These are phyloP conservation scores for Leptobrachium leishanense DNA, from an alignment of 2,113 vertebrate species.

Conservation along the genomic window DNA sequence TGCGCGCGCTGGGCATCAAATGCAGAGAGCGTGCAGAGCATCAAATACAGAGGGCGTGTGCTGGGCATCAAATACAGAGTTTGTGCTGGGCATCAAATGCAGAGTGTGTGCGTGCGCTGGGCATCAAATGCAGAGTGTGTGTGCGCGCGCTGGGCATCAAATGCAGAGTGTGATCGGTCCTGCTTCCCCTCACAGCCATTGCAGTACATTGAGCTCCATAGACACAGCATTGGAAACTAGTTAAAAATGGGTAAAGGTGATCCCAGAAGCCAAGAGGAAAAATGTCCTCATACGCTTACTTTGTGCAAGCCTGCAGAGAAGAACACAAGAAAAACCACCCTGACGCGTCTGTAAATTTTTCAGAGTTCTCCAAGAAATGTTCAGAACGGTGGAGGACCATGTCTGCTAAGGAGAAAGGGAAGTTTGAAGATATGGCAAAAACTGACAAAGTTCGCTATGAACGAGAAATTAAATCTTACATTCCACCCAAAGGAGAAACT, in stretches of 20 bases:
- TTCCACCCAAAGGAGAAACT: conserved; percentile 88
- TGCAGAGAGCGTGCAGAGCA: too few relatives aligned
- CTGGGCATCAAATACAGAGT: conserved; percentile 63
- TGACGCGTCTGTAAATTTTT: conserved; percentile 86
- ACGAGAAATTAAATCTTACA: conserved; percentile 71
- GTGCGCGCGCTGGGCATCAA: too few relatives aligned
- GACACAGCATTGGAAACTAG: conserved; percentile 67
- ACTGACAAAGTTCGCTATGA: conserved; percentile 81
- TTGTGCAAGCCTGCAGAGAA: conserved; percentile 70
- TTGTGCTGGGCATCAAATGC: conserved; percentile 74
- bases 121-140: too few relatives aligned
- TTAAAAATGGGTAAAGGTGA: conserved; percentile 89
- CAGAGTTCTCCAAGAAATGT: conserved; percentile 60
- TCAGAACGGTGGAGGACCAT: conserved; percentile 95
- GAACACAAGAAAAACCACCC: conserved; percentile 98
- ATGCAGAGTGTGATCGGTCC: conserved; percentile 60
- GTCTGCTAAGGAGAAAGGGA: conserved; percentile 92
- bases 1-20: too few relatives aligned
- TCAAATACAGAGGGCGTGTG: too few relatives aligned
- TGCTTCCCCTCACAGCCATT: conserved; percentile 87
- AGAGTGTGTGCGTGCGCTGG: too few relatives aligned
- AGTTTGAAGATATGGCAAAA: conserved; percentile 96
- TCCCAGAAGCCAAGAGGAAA: conserved; percentile 92
- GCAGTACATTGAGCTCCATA: conserved; percentile 90
- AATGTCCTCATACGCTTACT: conserved; percentile 88